Base-by-base conservation (phyloP, 2,888 invertebrate species). In the Carcina quercana region DNA sequence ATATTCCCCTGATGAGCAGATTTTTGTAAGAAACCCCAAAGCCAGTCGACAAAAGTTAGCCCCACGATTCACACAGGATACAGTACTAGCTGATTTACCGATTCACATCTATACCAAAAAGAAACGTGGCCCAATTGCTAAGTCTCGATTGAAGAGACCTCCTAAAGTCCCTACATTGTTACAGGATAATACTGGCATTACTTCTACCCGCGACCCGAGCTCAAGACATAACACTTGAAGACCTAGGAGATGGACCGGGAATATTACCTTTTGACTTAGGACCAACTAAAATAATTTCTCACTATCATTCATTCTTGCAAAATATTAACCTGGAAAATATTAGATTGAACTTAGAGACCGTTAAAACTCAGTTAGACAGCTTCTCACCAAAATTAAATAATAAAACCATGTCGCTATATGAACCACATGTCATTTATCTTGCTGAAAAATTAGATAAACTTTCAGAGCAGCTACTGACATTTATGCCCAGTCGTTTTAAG, bases 21-120 rank as follows among this genome's bases (percentile, higher is more conserved):
- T 41, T 10, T 42, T 37, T 19, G 20, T 42, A 28, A 36, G 21
- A 14, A 45, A 43, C 8, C 38, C 36, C 3, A 7, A 22, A n/a
- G 38, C 34, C 22, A 27, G 14, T 10, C 28, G 35, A 11, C 37
- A 38, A 17, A 36, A 42, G 24, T n/a, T 22, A 7, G 35, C 35
- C 3, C 36, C 36, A 7, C 35, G 39, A 8, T 39, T 22, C 15
- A 37, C 39, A 0, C 36, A 38, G 1, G 37, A 38, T 25, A 35
- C 21, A 8, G 32, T 32, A 2, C 8, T 20, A 10, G 25, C 25
- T 3, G 25, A 32, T 20, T 11, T 25, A 2, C 32, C 32, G n/a
- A 32, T 32, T 10, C 32, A 32, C 10, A 32, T 32, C 4, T 32
- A 26, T 10, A 32, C 32, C 8, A 10, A 7, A 13, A 32, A 26